phyloP scores from a whole-genome alignment of 2,797 vertebrate species.

The Sebastes variabilis region DNA sequence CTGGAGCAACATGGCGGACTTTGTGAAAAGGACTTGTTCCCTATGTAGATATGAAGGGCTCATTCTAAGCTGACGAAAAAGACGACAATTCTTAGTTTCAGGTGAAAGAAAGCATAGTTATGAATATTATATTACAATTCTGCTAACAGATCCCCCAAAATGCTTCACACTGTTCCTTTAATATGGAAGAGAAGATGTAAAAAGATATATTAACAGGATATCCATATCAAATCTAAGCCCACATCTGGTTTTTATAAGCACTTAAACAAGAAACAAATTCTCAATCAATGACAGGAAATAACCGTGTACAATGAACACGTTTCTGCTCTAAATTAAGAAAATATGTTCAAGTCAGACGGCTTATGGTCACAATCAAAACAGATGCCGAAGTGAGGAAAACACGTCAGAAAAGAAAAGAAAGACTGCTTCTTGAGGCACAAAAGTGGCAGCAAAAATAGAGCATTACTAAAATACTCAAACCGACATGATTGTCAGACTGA shows the following conservation, averaged over 20 bases:
- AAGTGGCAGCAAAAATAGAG: not conserved
- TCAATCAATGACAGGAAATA: not conserved
- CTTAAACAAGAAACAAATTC: not conserved
- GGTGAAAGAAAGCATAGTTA: no score
- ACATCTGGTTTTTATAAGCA: not conserved
- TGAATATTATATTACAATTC: no score
- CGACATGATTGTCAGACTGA: not conserved
- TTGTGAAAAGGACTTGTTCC: no score
- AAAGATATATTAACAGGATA: not conserved
- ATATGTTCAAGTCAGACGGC: not conserved
- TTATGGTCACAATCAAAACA: not conserved
- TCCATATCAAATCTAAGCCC: not conserved
- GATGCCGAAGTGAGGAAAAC: not conserved
- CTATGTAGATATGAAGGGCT: no score
- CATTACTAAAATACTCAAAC: not conserved
- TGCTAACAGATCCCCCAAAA: no score
- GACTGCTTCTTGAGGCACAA: conserved; percentile 21
- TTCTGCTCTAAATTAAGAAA: not conserved
- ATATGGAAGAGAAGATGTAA: conserved; percentile 5
- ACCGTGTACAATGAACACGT: not conserved
- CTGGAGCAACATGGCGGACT: no score
- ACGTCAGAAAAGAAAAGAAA: not conserved
- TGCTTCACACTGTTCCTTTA: no score
- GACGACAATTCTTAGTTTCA: no score
- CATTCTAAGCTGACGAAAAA: no score